Conservation (phyloP, 2,888 invertebrate species). For the Cheilosia variabilis region DNA sequence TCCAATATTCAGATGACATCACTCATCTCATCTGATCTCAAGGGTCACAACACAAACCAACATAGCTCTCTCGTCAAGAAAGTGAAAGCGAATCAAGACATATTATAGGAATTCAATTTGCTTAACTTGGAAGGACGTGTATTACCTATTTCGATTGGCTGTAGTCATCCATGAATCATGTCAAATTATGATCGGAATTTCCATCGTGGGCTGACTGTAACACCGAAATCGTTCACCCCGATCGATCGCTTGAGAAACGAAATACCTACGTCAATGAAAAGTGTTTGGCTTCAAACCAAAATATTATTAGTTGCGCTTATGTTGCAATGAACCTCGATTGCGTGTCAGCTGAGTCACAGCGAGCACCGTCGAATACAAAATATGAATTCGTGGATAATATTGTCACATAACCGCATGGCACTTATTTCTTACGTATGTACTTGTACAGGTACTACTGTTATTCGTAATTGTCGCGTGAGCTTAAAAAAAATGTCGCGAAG, state of each 20-base stretch:
- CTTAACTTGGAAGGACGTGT: constrained; percentile 13
- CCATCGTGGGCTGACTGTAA: constrained; percentile 18
- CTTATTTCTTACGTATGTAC: constrained; percentile 2
- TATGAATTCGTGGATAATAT: constrained; percentile 17
- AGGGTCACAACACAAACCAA: background rate
- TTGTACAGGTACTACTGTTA: background rate
- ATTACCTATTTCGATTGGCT: background rate
- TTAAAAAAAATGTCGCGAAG: background rate
- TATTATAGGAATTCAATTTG: background rate
- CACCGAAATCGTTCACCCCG: constrained; percentile 23
- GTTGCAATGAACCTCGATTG: constrained; percentile 62
- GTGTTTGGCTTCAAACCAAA: constrained; percentile 24
- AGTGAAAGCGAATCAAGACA: constrained; percentile 38
- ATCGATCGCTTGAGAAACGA: constrained; percentile 9
- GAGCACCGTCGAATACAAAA: constrained; percentile 27
- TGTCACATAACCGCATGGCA: constrained; percentile 17
- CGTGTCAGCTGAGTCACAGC: constrained; percentile 37
- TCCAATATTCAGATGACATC: too few species aligned
- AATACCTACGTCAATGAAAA: constrained; percentile 9
- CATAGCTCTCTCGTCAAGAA: background rate
- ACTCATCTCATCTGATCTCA: background rate
- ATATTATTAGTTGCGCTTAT: constrained; percentile 43
- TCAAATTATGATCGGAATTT: background rate
- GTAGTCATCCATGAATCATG: constrained; percentile 23
- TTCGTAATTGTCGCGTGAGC: constrained; percentile 33